Percentiles rank a stretch among this genome's conserved stretches.
phyloP scores from a whole-genome alignment of 1,140 invertebrate genomes.

The Chionoecetes opilio region DNA sequence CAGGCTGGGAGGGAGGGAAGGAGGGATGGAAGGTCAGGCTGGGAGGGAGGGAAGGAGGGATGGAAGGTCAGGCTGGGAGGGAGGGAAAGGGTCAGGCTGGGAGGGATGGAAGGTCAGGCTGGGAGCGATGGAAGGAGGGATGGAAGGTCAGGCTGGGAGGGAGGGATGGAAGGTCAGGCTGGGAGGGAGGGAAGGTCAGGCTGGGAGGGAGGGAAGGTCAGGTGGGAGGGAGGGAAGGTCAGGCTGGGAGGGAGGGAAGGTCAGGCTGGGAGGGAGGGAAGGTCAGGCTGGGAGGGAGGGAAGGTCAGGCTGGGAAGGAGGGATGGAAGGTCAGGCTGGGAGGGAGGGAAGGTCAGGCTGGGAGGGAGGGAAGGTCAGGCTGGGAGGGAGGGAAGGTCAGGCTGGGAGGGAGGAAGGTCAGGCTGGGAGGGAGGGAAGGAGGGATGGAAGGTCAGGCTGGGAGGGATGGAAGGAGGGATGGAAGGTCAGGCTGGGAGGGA shows the following conservation, averaged over 20 bases:
- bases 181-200: too few relatives aligned
- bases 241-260: background rate
- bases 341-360: background rate
- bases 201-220: too few relatives aligned
- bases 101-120: too few relatives aligned
- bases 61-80: too few relatives aligned
- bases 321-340: background rate
- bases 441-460: background rate
- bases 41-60: too few relatives aligned
- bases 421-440: background rate
- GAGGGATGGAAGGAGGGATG: conserved; percentile 87
- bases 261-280: background rate
- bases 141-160: too few relatives aligned
- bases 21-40: too few relatives aligned
- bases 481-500: conserved; percentile 69
- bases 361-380: background rate
- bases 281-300: background rate
- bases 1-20: too few relatives aligned
- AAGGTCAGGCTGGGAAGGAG: background rate
- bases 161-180: too few relatives aligned
- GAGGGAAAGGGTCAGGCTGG: too few relatives aligned
- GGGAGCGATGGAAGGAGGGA: too few relatives aligned
- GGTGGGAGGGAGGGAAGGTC: conserved; percentile 88
- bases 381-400: background rate
- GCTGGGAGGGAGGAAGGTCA: background rate